Conservation (phyloP, 2,888 invertebrate species). For the Macrosiphum euphorbiae region DNA sequence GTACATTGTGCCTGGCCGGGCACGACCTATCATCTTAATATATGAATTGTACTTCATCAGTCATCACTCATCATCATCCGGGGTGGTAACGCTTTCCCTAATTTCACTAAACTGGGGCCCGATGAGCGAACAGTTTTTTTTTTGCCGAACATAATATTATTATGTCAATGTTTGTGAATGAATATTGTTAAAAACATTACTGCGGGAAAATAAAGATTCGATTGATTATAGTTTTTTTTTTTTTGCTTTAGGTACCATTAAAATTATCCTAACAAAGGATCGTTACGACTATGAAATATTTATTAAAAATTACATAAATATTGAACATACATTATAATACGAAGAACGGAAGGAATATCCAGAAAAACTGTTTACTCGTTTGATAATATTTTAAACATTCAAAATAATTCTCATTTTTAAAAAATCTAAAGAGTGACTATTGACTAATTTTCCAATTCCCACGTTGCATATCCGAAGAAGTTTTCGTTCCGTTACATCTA, state of each 20-base stretch:
- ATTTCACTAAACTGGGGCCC: background rate
- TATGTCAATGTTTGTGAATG: background rate
- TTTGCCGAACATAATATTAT: background rate
- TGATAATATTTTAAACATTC: background rate
- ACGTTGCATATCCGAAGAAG: background rate
- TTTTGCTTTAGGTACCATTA: background rate
- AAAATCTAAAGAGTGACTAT: background rate
- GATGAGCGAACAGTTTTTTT: background rate
- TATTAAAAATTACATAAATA: background rate
- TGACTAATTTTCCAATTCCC: background rate
- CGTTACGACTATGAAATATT: background rate
- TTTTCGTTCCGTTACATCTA: background rate
- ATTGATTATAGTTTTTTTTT: background rate
- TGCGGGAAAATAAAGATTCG: background rate
- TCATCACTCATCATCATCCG: background rate
- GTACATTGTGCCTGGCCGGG: background rate
- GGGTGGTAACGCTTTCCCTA: background rate
- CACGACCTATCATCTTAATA: background rate
- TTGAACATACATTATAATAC: background rate
- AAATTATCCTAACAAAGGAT: background rate
- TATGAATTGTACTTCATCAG: background rate
- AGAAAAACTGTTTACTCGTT: background rate
- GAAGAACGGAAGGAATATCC: background rate
- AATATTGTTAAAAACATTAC: background rate
- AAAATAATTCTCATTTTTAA: background rate